Percentiles rank a stretch among this genome's conserved stretches.
Evolutionary conservation across 2,888 invertebrate genomes (phyloP).

Genomic region (Trichopria drosophilae): DNA sequence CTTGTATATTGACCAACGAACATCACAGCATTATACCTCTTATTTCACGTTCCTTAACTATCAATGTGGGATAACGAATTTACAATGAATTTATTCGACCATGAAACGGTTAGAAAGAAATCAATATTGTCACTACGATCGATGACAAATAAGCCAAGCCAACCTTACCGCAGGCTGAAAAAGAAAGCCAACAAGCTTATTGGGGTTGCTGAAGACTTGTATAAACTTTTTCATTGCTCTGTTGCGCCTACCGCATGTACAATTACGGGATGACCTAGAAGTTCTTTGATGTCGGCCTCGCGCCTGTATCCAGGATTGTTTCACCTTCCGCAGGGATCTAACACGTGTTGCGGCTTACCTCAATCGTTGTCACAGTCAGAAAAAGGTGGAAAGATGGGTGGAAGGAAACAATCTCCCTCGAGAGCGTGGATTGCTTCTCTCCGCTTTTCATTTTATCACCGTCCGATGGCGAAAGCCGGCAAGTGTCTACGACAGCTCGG

Average conservation of each 20-base stretch:
- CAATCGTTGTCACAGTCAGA: conserved; percentile 33
- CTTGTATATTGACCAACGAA: too few relatives aligned
- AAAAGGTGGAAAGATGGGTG: too few relatives aligned
- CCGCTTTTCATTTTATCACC: too few relatives aligned
- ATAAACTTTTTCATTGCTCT: conserved; percentile 11
- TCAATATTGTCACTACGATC: not conserved
- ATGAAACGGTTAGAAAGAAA: too few relatives aligned
- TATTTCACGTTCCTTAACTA: too few relatives aligned
- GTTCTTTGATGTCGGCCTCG: conserved; percentile 46
- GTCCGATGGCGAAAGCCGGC: too few relatives aligned
- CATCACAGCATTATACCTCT: too few relatives aligned
- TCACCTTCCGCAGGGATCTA: conserved; percentile 28
- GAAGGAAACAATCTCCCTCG: too few relatives aligned
- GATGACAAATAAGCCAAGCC: not conserved
- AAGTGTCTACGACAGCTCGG: too few relatives aligned
- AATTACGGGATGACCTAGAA: conserved; percentile 47
- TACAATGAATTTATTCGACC: too few relatives aligned
- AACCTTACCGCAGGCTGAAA: not conserved
- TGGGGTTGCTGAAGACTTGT: not conserved
- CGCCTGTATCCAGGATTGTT: conserved; percentile 33
- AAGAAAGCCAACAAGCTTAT: not conserved
- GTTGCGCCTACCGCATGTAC: conserved; percentile 7
- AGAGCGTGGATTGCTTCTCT: too few relatives aligned
- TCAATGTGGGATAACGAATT: too few relatives aligned
- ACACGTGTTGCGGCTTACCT: conserved; percentile 41